phyloP scores from a whole-genome alignment of 2,888 invertebrate genomes.

The Sarcophaga subvicina region DNA sequence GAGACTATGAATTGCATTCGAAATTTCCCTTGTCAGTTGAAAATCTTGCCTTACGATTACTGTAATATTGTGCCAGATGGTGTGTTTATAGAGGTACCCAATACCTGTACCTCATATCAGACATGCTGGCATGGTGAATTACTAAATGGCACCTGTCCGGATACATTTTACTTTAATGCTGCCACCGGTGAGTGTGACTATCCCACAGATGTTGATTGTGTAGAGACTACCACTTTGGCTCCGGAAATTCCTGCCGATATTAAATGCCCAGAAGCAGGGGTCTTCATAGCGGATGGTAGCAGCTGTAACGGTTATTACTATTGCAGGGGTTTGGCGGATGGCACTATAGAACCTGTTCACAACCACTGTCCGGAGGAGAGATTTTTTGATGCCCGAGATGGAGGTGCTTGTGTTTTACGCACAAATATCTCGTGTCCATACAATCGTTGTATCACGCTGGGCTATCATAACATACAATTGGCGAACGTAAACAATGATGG shows the following conservation, averaged over 20 bases:
- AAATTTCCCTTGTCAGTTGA: constrained; percentile 72
- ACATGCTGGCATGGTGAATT: constrained; percentile 73
- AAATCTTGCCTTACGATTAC: constrained; percentile 73
- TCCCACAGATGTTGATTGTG: constrained; percentile 72
- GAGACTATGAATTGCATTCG: constrained; percentile 74
- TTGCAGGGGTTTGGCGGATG: constrained; percentile 67
- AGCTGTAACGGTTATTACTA: constrained; percentile 78
- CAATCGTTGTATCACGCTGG: constrained; percentile 76
- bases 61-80: constrained; percentile 78
- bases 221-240: constrained; percentile 43
- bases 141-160: constrained; percentile 74
- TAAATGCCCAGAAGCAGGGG: constrained; percentile 71
- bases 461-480: constrained; percentile 73
- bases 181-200: constrained; percentile 73
- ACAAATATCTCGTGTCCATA: constrained; percentile 72
- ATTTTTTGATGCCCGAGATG: constrained; percentile 73
- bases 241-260: constrained; percentile 69
- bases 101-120: constrained; percentile 74
- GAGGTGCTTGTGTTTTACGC: constrained; percentile 76
- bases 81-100: constrained; percentile 73
- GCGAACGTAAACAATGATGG: constrained; percentile 76
- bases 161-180: constrained; percentile 74
- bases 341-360: constrained; percentile 70
- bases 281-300: constrained; percentile 74
- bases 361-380: constrained; percentile 72